Conservation (phyloP, 2,113 vertebrate genomes). For the Apteryx owenii region DNA sequence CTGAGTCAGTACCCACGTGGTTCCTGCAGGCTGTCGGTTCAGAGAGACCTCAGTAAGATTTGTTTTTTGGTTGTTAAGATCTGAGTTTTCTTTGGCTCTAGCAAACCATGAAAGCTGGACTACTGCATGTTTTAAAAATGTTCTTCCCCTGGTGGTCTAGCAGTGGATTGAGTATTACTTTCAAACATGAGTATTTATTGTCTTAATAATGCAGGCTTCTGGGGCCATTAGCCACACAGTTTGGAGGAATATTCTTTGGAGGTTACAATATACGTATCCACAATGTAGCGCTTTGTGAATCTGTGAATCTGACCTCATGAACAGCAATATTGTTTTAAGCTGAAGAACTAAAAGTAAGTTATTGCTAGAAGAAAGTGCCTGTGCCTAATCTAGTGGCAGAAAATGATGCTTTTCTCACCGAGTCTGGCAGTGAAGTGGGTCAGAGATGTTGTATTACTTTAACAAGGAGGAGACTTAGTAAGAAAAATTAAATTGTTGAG, state of each 20-base stretch:
- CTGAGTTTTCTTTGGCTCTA: conserved; percentile 66
- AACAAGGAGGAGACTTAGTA: neutral
- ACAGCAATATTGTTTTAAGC: neutral
- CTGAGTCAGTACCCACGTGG: neutral
- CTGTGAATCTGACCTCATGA: neutral
- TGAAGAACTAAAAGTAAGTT: conserved; percentile 1
- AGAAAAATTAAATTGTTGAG: neutral
- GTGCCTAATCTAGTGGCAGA: neutral
- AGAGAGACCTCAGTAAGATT: conserved; percentile 17
- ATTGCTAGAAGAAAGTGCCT: neutral
- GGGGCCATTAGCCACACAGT: neutral
- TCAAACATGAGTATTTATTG: conserved; percentile 75
- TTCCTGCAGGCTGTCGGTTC: conserved; percentile 44
- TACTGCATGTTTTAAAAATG: conserved; percentile 42
- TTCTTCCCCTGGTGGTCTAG: conserved; percentile 69
- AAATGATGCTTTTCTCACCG: neutral
- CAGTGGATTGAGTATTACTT: conserved; percentile 54
- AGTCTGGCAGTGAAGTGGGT: neutral
- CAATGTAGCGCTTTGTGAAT: neutral
- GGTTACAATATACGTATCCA: neutral
- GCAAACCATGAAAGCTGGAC: conserved; percentile 27
- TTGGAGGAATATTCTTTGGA: conserved; percentile 15
- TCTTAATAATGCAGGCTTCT: conserved; percentile 66
- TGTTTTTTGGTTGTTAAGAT: conserved; percentile 45
- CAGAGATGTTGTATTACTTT: neutral